Percentiles rank a stretch among this genome's conserved stretches.
Conservation (phyloP, 1,140 invertebrate genomes). For the Choristoneura fumiferana region DNA sequence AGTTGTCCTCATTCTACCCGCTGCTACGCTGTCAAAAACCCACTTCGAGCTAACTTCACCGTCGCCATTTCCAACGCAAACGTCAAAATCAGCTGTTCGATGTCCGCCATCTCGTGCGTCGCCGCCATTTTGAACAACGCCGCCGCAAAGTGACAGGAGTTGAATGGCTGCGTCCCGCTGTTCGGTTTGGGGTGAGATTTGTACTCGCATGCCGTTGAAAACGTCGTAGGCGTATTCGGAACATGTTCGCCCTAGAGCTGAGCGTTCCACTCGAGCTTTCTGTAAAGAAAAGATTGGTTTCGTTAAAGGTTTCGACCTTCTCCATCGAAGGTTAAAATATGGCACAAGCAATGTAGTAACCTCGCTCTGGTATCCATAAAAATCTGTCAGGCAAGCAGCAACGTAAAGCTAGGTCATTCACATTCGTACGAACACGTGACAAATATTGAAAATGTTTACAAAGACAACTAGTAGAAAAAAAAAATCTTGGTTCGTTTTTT, state of each 20-base stretch:
- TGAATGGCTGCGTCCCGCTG: slow-evolving; percentile 43
- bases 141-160: slow-evolving; percentile 55
- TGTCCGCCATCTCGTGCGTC: slow-evolving; percentile 29
- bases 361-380: too few relatives aligned
- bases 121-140: slow-evolving; percentile 31
- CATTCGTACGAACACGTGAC: too few relatives aligned
- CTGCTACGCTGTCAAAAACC: slow-evolving; percentile 65
- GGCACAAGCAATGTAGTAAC: too few relatives aligned
- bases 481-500: too few relatives aligned
- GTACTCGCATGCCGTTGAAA: slow-evolving; percentile 47
- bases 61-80: slow-evolving; percentile 37
- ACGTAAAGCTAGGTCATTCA: too few relatives aligned
- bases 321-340: too few relatives aligned
- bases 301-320: too few relatives aligned
- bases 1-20: slow-evolving; percentile 52
- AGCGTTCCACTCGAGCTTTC: slow-evolving; percentile 60
- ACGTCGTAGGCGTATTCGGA: slow-evolving; percentile 55
- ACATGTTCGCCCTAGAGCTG: slow-evolving; percentile 36
- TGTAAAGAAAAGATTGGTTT: slow-evolving; percentile 32
- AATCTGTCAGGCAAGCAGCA: too few relatives aligned
- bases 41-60: slow-evolving; percentile 54
- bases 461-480: too few relatives aligned
- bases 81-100: slow-evolving; percentile 29
- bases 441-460: too few relatives aligned
- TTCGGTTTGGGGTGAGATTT: slow-evolving; percentile 34